phyloP scores from a whole-genome alignment of 1,140 invertebrate genomes.

The Heterodera schachtii region DNA sequence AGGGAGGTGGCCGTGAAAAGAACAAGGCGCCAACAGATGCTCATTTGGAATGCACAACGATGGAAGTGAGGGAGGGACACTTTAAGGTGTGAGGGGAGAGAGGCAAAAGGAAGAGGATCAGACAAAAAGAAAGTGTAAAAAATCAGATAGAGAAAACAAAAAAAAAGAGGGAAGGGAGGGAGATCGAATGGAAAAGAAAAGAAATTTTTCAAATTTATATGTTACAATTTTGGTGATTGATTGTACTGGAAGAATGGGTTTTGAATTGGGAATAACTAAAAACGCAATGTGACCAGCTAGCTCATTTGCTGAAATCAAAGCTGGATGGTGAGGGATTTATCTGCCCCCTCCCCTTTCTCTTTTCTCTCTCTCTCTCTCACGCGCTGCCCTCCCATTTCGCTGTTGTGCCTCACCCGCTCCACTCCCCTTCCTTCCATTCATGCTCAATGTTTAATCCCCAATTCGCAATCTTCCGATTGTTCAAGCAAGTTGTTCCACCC shows the following conservation, averaged over 20 bases:
- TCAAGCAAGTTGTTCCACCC: neutral
- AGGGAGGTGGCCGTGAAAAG: conserved; percentile 6
- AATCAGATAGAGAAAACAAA: neutral
- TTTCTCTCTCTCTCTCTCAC: neutral
- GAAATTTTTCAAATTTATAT: too few relatives aligned
- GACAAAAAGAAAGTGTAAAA: neutral
- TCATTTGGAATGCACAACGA: conserved; percentile 16
- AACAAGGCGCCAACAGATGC: conserved; percentile 1
- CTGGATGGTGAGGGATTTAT: too few relatives aligned
- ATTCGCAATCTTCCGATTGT: neutral
- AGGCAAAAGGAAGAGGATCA: neutral
- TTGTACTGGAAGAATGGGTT: neutral
- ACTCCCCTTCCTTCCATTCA: neutral
- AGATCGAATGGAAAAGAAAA: neutral
- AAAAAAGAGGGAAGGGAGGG: neutral
- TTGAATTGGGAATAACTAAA: too few relatives aligned
- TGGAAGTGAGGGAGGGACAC: neutral
- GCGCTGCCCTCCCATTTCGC: neutral
- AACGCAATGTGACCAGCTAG: too few relatives aligned
- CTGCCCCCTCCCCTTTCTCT: neutral
- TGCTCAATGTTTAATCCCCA: too few relatives aligned
- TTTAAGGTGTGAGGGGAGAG: neutral
- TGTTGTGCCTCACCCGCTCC: neutral
- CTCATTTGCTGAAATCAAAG: too few relatives aligned
- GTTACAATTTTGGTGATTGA: neutral